Evolutionary conservation across 2,888 invertebrate genomes (phyloP).

Genomic region (Eristalinus sepulchralis): DNA sequence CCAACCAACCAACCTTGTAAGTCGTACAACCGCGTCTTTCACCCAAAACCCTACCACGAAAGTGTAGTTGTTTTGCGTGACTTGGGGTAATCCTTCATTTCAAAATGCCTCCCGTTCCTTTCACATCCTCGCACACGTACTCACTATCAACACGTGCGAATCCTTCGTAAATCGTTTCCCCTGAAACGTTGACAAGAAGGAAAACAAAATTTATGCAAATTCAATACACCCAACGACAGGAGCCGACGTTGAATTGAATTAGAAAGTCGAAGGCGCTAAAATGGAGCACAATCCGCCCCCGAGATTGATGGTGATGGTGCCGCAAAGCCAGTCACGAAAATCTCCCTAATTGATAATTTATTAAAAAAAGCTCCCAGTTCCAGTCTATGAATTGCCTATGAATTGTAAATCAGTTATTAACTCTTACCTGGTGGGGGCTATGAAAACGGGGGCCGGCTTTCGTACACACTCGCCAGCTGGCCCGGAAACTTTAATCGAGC

Average conservation of each 20-base stretch:
- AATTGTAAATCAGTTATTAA: background rate
- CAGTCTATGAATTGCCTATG: background rate
- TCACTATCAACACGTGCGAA: background rate
- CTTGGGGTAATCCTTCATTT: background rate
- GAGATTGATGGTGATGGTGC: background rate
- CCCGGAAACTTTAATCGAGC: background rate
- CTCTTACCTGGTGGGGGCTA: background rate
- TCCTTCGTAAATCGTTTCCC: background rate
- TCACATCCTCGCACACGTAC: background rate
- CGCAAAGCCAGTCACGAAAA: background rate
- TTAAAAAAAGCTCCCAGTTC: background rate
- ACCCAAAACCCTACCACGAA: background rate
- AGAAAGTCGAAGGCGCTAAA: background rate
- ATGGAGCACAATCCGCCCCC: background rate
- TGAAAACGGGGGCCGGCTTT: background rate
- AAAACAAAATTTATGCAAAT: background rate
- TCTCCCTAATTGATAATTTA: background rate
- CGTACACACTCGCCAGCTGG: background rate
- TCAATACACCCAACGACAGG: background rate
- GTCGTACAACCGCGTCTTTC: background rate
- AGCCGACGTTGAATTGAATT: background rate
- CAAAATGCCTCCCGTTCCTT: background rate
- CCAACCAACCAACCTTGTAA: background rate
- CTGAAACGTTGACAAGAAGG: background rate
- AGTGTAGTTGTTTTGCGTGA: background rate